Base-by-base conservation (phyloP, 2,113 vertebrate genomes). In the Cromileptes altivelis region DNA sequence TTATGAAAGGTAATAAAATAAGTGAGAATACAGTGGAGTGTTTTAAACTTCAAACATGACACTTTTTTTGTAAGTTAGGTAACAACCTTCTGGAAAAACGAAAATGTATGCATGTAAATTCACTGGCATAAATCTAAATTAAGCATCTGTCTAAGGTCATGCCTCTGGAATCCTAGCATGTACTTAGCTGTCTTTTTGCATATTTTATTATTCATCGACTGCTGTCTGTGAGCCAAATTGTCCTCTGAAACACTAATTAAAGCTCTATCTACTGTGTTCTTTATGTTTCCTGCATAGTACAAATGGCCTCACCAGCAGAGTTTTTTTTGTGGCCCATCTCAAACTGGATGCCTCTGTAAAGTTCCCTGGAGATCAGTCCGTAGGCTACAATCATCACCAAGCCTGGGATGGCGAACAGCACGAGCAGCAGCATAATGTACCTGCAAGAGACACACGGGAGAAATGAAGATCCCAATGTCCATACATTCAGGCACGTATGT, bases 351-450 rank as follows among this genome's bases (percentile, higher is more conserved):
- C 96, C 96, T 74, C 93, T 87, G 40, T 94, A 96, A 60, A 96
- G 95, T 73, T 96, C 95, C 57, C 96, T 88, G 75, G 96, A 96
- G 88, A 96, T 96, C 21, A 96, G 93, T 30, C 96, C 96, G 3
- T 96, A 96, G 19, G 96, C 95, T 27, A 94, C 90, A 45, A 94
- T 95, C 95, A 96, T 96, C 89, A 96, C 94, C 83, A 96, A 88
- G 4, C 96, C 96, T 3, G 96, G 96, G 67, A 96, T 92, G 1
- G 95, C 94, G 49, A 96, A 96, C 45, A 96, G 93, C 53, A 94
- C 85, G 11, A 95, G 93, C 56, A 96, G 90, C 49, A 96, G 90
- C 75, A 96, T 75, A 45, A 95, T 85, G 72, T 93, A 96, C 96
- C 96, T 96, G 49, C 19, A 85, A 76, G 42, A 85, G 25, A 90